These are phyloP conservation scores for Cephonodes hylas DNA, from an alignment of 2,888 invertebrate genomes.

Conservation along the genomic window DNA sequence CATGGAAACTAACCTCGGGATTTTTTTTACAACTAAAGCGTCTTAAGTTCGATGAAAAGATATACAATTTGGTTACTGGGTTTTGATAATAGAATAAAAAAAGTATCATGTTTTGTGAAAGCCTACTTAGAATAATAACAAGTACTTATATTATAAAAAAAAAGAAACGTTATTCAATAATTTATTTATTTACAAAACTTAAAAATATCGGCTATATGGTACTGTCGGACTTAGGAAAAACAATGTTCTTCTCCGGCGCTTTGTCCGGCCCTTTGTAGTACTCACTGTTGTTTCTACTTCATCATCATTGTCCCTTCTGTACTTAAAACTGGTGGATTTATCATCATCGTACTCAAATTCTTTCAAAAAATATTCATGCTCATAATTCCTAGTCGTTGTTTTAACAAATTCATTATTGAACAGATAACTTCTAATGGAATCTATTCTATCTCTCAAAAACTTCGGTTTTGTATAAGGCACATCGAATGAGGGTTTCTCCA, in stretches of 20 bases:
- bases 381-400: conserved; percentile 18
- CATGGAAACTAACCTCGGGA: too few species aligned
- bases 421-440: conserved; percentile 43
- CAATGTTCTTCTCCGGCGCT: conserved; percentile 49
- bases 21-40: too few species aligned
- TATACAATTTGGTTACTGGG: too few species aligned
- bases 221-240: conserved; percentile 68
- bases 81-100: too few species aligned
- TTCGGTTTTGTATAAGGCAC: conserved; percentile 33
- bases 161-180: conserved; percentile 7
- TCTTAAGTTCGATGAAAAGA: too few species aligned
- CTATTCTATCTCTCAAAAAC: conserved; percentile 40
- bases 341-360: conserved; percentile 22
- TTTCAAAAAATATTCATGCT: conserved; percentile 25
- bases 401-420: conserved; percentile 28
- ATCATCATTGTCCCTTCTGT: conserved; percentile 17
- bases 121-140: too few species aligned
- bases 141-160: too few species aligned
- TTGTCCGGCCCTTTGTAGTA: conserved; percentile 25
- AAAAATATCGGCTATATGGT: conserved; percentile 57
- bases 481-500: conserved; percentile 32
- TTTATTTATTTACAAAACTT: conserved; percentile 28
- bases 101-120: too few species aligned
- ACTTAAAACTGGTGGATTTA: conserved; percentile 21
- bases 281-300: conserved; percentile 20